Evolutionary conservation across 2,797 vertebrate genomes (phyloP).

Genomic region (Rallus crepitans): DNA sequence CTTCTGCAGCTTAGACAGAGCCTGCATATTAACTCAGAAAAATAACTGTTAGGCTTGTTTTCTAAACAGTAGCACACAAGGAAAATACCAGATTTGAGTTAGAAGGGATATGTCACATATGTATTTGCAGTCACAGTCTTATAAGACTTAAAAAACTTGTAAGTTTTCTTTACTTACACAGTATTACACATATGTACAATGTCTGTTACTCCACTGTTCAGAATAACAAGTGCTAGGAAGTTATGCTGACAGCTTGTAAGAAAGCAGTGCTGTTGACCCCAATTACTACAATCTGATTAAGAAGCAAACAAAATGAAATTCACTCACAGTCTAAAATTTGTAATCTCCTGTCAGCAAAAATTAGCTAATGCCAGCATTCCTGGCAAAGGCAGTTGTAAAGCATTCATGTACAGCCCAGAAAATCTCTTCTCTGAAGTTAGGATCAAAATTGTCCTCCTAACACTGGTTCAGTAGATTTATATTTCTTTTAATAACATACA

Average conservation of each 20-base stretch:
- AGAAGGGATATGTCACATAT: not conserved
- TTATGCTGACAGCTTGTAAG: not conserved
- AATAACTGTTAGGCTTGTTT: not conserved
- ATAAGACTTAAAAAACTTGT: not conserved
- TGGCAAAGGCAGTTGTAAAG: not conserved
- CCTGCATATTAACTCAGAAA: not conserved
- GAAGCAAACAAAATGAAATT: conserved; percentile 1
- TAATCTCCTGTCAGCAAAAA: not conserved
- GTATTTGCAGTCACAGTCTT: not conserved
- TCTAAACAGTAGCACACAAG: not conserved
- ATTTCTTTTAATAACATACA: not conserved
- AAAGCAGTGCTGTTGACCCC: not conserved
- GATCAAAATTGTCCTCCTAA: not conserved
- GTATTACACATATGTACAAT: not conserved
- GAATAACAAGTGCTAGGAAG: not conserved
- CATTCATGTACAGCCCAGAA: not conserved
- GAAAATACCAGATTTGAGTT: not conserved
- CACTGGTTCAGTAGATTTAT: not conserved
- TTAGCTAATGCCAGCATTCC: not conserved
- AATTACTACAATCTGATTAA: not conserved
- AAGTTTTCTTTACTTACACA: not conserved
- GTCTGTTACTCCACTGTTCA: not conserved
- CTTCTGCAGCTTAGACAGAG: not conserved
- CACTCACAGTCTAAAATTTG: not conserved
- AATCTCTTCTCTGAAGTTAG: not conserved